Conservation (phyloP, 2,797 vertebrate genomes). For the Gymnocypris eckloni region DNA sequence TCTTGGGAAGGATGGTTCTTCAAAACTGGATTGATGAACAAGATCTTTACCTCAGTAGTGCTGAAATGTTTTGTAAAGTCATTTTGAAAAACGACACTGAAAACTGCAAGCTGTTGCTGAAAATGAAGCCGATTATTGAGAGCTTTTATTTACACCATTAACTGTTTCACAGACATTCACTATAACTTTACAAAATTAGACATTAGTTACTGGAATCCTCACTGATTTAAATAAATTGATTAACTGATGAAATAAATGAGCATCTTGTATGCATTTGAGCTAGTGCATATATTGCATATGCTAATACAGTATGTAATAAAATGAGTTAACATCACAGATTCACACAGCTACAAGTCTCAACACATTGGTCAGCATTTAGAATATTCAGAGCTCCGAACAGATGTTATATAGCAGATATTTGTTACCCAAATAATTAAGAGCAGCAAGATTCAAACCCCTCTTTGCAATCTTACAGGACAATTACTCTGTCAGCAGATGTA, state of each 20-base stretch:
- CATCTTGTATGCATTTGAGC: background rate
- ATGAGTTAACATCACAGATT: conserved; percentile 16
- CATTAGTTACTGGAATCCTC: background rate
- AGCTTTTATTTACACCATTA: background rate
- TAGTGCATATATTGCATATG: background rate
- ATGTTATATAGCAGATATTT: background rate
- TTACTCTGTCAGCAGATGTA: conserved; percentile 19
- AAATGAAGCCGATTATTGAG: conserved; percentile 1
- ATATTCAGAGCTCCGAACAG: background rate
- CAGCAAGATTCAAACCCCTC: background rate
- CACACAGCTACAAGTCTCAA: conserved; percentile 12
- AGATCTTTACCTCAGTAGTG: background rate
- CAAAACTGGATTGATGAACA: background rate
- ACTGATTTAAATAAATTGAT: background rate
- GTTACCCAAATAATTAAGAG: background rate
- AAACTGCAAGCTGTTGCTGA: background rate
- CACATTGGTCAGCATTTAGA: background rate
- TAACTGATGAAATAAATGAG: background rate
- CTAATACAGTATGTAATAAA: conserved; percentile 9
- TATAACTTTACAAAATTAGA: conserved; percentile 19
- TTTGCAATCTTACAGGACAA: conserved; percentile 8
- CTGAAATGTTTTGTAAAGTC: background rate
- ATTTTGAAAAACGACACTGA: background rate
- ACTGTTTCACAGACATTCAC: conserved; percentile 14
- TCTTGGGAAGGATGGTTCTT: background rate